These are phyloP conservation scores for Hystrix cristata DNA, from an alignment of 2,113 vertebrate species.

Conservation along the genomic window DNA sequence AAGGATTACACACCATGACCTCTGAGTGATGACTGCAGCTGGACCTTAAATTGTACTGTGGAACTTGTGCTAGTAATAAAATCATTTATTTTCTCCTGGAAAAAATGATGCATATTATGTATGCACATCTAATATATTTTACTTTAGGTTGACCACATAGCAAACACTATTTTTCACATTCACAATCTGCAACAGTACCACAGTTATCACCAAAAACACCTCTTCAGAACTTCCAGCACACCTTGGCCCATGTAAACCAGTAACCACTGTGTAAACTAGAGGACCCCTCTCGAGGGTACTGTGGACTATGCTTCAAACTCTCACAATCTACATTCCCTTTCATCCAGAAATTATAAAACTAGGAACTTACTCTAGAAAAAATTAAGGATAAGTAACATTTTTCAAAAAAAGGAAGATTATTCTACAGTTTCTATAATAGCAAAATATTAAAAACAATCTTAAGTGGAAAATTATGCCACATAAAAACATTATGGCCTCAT, in stretches of 20 bases:
- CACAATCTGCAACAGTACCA: background rate
- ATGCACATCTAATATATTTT: constrained; percentile 26
- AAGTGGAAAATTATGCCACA: background rate
- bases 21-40: background rate
- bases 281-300: background rate
- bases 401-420: background rate
- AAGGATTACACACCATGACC: background rate
- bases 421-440: background rate
- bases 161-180: constrained; percentile 40
- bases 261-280: background rate
- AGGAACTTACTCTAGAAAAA: constrained; percentile 20
- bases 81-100: background rate
- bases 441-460: constrained; percentile 23
- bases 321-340: constrained; percentile 5
- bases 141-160: background rate
- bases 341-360: constrained; percentile 37
- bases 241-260: background rate
- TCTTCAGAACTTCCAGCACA: background rate
- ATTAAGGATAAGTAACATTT: constrained; percentile 23
- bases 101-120: background rate
- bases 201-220: constrained; percentile 36
- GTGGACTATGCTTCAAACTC: background rate
- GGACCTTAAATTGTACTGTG: background rate
- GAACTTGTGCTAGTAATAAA: background rate
- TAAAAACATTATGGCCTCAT: background rate